phyloP scores from a whole-genome alignment of 2,113 vertebrate species.

The Anhinga rufa region DNA sequence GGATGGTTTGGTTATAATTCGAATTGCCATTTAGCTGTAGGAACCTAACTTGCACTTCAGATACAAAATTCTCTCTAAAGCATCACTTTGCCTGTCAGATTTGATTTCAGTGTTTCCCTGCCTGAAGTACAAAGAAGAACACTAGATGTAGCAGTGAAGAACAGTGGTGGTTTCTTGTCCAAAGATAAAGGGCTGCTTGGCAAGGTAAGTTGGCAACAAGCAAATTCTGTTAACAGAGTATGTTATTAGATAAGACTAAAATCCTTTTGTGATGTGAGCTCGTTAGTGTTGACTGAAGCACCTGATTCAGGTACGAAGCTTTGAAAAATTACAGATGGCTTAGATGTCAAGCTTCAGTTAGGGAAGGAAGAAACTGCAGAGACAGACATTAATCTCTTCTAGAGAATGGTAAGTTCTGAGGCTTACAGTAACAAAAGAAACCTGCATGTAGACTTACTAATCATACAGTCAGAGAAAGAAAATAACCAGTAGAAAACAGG shows the following conservation, averaged over 20 bases:
- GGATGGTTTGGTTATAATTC: not conserved
- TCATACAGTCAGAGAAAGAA: not conserved
- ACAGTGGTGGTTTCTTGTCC: constrained; percentile 91
- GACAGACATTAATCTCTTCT: not conserved
- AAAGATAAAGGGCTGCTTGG: constrained; percentile 96
- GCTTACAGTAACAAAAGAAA: not conserved
- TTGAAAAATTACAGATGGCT: not conserved
- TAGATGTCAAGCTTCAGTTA: not conserved
- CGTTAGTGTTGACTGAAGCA: not conserved
- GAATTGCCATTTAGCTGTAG: not conserved
- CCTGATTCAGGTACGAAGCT: not conserved
- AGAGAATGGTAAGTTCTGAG: not conserved
- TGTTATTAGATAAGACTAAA: not conserved
- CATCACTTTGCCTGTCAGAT: constrained; percentile 66
- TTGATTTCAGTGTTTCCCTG: constrained; percentile 90
- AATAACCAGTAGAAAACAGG: not conserved
- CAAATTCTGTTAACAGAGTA: not conserved
- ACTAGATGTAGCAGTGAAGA: constrained; percentile 95
- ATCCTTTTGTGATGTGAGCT: not conserved
- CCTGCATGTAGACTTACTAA: not conserved
- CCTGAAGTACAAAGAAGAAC: constrained; percentile 88
- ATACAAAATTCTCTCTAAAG: not conserved
- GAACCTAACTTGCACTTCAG: not conserved
- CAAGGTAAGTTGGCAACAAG: constrained; percentile 77
- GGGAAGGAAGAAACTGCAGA: not conserved